Base-by-base conservation (phyloP, 2,888 invertebrate species). In the Drosophila putrida region DNA sequence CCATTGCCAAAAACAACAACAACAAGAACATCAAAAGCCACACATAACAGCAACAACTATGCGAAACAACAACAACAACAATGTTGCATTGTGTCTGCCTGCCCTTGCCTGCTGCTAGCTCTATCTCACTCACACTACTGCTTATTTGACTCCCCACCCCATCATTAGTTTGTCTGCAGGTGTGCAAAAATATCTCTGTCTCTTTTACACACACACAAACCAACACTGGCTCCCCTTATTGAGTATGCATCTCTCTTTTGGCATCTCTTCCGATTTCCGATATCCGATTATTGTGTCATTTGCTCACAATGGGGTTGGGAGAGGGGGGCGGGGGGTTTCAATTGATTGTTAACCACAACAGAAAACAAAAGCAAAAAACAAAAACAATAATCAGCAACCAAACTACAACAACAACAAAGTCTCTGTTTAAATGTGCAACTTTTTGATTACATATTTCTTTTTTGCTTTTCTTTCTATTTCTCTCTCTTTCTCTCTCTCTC, bases 381-480 rank as follows among this genome's bases (percentile, higher is more conserved):
- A 49, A 53, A 68, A 39, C 27, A 61, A 25, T 38, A 43, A 39
- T 20, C 41, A 64, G 61, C 31, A 31, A 9, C 31, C 20, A n/a
- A 31, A 31, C 2, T 4, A 15, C 20, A 54, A 58, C 25, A 49
- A 60, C n/a, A 49, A 62, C 59, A 64, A 58, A 36, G 49, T 35
- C 11, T 54, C n/a, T 54, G 51, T 20, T 60, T 64, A 28, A 64
- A 53, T 65, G 54, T 65, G 54, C 72, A 75, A 60, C 69, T 63
- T 68, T 76, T 80, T 80, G 69, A 78, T 81, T 82, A 71, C 72
- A 75, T 51, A 72, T 78, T 78, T 81, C 69, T 80, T 67, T 69
- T 80, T 79, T 76, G 78, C 69, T 78, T 78, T 87, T 77, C 79
- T 80, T 84, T 88, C 60, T 76, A 44, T 80, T 55, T 75, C 44